Evolutionary conservation across 2,797 vertebrate species (phyloP).

Genomic region (Oreochromis grahami): DNA sequence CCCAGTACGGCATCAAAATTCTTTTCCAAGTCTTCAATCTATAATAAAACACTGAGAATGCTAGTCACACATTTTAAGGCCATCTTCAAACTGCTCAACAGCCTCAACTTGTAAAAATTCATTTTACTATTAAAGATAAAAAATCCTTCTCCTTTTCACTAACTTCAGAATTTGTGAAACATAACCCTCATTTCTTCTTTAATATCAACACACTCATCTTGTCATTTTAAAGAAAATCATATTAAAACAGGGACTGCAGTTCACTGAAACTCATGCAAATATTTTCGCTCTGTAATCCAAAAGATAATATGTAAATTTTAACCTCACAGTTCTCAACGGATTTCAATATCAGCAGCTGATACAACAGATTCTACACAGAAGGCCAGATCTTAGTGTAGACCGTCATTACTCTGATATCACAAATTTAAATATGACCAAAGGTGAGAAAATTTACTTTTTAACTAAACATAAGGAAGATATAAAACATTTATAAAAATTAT

Average conservation of each 20-base stretch:
- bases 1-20: neutral
- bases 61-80: neutral
- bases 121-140: neutral
- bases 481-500: neutral
- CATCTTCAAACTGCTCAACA: neutral
- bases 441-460: neutral
- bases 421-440: neutral
- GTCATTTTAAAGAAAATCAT: neutral
- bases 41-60: neutral
- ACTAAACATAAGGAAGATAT: neutral
- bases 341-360: neutral
- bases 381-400: neutral
- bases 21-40: neutral
- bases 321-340: neutral
- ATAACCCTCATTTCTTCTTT: neutral
- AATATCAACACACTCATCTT: neutral
- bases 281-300: neutral
- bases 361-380: neutral
- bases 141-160: neutral
- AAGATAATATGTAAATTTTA: neutral
- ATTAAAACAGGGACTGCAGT: neutral
- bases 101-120: neutral
- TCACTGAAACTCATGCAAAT: neutral
- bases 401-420: neutral
- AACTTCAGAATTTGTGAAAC: neutral